Conservation (phyloP, 2,888 invertebrate genomes). For the Cerceris rybyensis region DNA sequence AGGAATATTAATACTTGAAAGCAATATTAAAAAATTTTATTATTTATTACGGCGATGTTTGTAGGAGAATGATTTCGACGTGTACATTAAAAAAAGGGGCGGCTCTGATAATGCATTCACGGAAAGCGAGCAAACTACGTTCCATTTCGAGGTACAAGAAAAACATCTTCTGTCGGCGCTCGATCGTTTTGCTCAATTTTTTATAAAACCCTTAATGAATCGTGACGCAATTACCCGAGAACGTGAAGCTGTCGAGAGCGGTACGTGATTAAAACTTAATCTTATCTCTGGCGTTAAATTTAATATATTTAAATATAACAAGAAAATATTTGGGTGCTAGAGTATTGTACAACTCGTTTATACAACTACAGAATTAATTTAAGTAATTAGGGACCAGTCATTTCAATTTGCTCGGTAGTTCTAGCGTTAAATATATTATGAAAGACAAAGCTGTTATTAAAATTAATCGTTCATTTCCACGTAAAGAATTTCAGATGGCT, state of each 20-base stretch:
- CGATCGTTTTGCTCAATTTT: slow-evolving; percentile 94
- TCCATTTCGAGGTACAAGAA: slow-evolving; percentile 94
- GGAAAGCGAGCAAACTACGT: slow-evolving; percentile 93
- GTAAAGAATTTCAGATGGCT: slow-evolving; percentile 91
- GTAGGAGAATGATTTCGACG: slow-evolving; percentile 79
- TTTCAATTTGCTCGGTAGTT: too few species aligned
- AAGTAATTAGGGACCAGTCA: too few species aligned
- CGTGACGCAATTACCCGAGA: slow-evolving; percentile 93
- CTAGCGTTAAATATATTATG: too few species aligned
- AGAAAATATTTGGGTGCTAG: too few species aligned
- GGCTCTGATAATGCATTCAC: slow-evolving; percentile 94
- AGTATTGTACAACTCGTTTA: too few species aligned
- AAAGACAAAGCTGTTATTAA: too few species aligned
- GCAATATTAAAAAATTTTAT: not conserved
- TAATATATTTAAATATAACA: too few species aligned
- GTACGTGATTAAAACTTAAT: slow-evolving; percentile 79
- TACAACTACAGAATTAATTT: too few species aligned
- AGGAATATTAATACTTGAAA: not conserved
- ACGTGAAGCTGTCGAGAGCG: slow-evolving; percentile 93
- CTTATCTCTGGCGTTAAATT: too few species aligned
- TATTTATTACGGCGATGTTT: slow-evolving; percentile 2
- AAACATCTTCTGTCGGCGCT: slow-evolving; percentile 89
- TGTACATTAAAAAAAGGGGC: slow-evolving; percentile 87
- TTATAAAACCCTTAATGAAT: slow-evolving; percentile 92
- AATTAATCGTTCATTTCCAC: slow-evolving; percentile 7